phyloP scores from a whole-genome alignment of 1,140 invertebrate species.

The Zophobas morio region DNA sequence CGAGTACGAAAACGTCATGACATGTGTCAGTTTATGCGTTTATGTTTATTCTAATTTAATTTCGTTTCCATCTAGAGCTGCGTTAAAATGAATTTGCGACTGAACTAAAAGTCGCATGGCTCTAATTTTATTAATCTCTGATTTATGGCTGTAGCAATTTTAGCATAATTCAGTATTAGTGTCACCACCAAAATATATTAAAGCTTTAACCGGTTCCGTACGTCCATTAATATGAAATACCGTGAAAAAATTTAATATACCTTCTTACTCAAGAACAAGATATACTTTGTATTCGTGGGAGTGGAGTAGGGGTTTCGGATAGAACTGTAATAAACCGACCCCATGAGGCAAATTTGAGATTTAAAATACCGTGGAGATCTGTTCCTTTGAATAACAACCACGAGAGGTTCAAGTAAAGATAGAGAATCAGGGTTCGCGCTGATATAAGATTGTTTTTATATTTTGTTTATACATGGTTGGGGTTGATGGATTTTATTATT shows the following conservation, averaged over 20 bases:
- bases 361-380: conserved; percentile 35
- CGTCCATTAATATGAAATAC: conserved; percentile 27
- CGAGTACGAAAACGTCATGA: no score
- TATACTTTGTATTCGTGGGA: conserved; percentile 15
- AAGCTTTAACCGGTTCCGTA: conserved; percentile 11
- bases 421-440: conserved; percentile 21
- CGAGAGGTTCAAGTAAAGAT: conserved; percentile 26
- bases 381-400: conserved; percentile 40
- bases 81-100: no score
- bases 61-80: no score
- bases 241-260: conserved; percentile 28
- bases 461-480: neutral
- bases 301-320: conserved; percentile 23
- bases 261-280: conserved; percentile 18
- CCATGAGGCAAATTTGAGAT: conserved; percentile 37
- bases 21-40: no score
- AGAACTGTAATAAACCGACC: conserved; percentile 35
- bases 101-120: no score
- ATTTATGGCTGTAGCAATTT: neutral
- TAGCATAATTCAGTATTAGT: conserved; percentile 13
- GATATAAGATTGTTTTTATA: conserved; percentile 8
- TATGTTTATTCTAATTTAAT: no score
- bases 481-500: no score
- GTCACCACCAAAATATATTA: conserved; percentile 14
- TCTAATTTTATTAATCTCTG: no score